Evolutionary conservation across 2,888 invertebrate genomes (phyloP).

Genomic region (Campoplex capitator): DNA sequence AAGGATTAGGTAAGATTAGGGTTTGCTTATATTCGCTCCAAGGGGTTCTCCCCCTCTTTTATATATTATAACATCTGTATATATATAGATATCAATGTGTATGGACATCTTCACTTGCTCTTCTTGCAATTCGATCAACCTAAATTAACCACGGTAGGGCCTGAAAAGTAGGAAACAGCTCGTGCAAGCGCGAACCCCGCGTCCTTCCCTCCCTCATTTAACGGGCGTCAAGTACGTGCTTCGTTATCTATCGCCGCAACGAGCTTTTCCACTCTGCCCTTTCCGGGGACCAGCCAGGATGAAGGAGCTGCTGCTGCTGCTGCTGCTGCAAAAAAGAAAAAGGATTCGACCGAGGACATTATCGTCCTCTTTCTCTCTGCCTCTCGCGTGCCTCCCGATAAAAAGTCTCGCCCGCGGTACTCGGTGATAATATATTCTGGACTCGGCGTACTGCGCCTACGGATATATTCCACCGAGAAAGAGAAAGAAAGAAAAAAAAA

Average conservation of each 20-base stretch:
- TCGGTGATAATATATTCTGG: slow-evolving; percentile 82
- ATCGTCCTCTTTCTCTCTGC: slow-evolving; percentile 44
- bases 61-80: slow-evolving; percentile 17
- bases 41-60: not conserved
- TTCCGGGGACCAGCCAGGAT: not conserved
- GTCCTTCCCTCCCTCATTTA: not conserved
- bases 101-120: not conserved
- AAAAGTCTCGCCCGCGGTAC: slow-evolving; percentile 72
- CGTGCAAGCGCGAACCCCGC: slow-evolving; percentile 29
- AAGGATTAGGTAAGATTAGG: slow-evolving; percentile 77
- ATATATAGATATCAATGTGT: slow-evolving; percentile 3
- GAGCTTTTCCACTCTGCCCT: slow-evolving; percentile 23
- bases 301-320: not conserved
- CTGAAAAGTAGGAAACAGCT: slow-evolving; percentile 59
- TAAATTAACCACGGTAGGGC: slow-evolving; percentile 44
- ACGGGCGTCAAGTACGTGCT: slow-evolving; percentile 64
- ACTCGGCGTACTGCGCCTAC: slow-evolving; percentile 44
- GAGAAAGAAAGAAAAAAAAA: slow-evolving; percentile 45
- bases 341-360: slow-evolving; percentile 60
- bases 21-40: slow-evolving; percentile 39
- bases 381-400: slow-evolving; percentile 73
- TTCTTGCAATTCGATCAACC: slow-evolving; percentile 56
- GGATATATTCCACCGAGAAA: slow-evolving; percentile 58
- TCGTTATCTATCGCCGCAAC: slow-evolving; percentile 64
- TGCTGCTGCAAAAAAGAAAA: slow-evolving; percentile 20